Conservation (phyloP, 2,888 invertebrate species). For the Chydorus sphaericus region DNA sequence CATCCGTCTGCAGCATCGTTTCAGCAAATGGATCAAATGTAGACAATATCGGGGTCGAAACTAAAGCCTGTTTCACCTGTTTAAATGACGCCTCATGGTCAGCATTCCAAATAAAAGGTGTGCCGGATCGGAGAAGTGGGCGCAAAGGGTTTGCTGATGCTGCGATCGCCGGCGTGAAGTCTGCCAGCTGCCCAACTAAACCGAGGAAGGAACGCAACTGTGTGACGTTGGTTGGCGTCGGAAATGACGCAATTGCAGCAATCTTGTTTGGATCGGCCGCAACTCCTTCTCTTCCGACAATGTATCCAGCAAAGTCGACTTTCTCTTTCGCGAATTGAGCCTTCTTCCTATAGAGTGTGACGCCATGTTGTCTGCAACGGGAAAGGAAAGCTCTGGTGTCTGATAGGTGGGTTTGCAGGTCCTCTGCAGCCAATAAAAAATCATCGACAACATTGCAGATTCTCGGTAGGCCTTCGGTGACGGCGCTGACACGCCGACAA, state of each 20-base stretch:
- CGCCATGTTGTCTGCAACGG: no score
- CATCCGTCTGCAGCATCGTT: not conserved
- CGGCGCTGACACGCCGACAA: not conserved
- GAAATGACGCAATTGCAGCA: conserved; percentile 2
- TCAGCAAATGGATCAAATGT: conserved; percentile 5
- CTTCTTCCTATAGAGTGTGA: no score
- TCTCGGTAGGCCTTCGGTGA: not conserved
- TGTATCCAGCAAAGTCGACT: no score
- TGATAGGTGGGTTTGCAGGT: not conserved
- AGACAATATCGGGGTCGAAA: not conserved
- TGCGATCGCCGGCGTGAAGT: conserved; percentile 6
- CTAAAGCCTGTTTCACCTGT: conserved; percentile 11
- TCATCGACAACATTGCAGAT: not conserved
- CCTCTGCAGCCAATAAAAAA: not conserved
- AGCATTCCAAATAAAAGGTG: conserved; percentile 11
- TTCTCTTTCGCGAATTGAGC: no score
- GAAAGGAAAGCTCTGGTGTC: not conserved
- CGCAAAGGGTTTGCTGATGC: conserved; percentile 5
- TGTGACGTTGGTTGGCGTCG: conserved; percentile 11
- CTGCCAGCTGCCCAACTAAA: conserved; percentile 9
- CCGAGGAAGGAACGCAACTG: conserved; percentile 14
- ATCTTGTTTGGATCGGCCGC: not conserved
- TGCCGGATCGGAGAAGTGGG: conserved; percentile 12
- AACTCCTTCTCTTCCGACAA: no score
- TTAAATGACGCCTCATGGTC: conserved; percentile 14